Percentiles rank a stretch among this genome's conserved stretches.
phyloP scores from a whole-genome alignment of 1,140 invertebrate genomes.

The Drosophila chauvacae region DNA sequence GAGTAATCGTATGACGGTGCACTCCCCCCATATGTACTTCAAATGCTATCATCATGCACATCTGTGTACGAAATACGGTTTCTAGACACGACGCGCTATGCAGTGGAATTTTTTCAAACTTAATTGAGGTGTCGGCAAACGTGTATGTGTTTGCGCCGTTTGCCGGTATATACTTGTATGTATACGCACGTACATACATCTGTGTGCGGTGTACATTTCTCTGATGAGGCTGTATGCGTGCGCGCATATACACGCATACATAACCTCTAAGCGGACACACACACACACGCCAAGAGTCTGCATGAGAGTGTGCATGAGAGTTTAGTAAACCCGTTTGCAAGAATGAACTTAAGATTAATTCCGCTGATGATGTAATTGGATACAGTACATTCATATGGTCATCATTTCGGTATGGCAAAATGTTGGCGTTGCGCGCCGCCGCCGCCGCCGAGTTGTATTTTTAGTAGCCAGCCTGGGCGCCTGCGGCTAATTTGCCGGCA shows the following conservation, averaged over 20 bases:
- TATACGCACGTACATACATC: not conserved
- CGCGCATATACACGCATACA: constrained; percentile 31
- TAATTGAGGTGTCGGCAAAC: constrained; percentile 35
- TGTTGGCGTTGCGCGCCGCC: not conserved
- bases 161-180: constrained; percentile 25
- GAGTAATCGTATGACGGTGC: constrained; percentile 31
- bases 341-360: constrained; percentile 63
- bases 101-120: constrained; percentile 40
- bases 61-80: constrained; percentile 10
- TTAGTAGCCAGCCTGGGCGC: constrained; percentile 24
- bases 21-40: constrained; percentile 4
- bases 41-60: constrained; percentile 19
- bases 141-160: constrained; percentile 20
- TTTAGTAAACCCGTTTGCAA: constrained; percentile 68
- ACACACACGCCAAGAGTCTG: constrained; percentile 5
- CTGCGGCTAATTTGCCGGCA: constrained; percentile 26
- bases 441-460: constrained; percentile 10
- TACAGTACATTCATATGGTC: constrained; percentile 22
- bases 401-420: not conserved
- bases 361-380: constrained; percentile 68
- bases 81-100: constrained; percentile 2
- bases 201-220: constrained; percentile 13
- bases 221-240: constrained; percentile 1
- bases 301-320: constrained; percentile 46
- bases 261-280: constrained; percentile 45